Evolutionary conservation across 1,140 invertebrate species (phyloP).

Genomic region (Eciton burchellii): DNA sequence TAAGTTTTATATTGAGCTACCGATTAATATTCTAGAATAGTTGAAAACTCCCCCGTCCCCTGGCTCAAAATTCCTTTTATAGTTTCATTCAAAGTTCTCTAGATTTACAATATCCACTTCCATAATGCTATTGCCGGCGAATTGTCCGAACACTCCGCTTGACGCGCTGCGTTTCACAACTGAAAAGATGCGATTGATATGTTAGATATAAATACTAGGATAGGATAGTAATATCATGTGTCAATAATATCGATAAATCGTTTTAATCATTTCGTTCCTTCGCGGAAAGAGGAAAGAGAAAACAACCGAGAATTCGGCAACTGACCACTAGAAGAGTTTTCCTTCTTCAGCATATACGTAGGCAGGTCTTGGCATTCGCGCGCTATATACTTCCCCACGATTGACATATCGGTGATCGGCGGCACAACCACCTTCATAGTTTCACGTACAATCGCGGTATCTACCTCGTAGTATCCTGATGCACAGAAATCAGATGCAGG

Average conservation of each 20-base stretch:
- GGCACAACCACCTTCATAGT: slow-evolving; percentile 92
- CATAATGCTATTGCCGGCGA: slow-evolving; percentile 90
- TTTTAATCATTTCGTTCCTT: no score
- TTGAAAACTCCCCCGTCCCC: slow-evolving; percentile 60
- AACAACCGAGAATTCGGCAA: slow-evolving; percentile 48
- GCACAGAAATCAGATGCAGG: slow-evolving; percentile 7
- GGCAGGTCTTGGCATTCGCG: slow-evolving; percentile 90
- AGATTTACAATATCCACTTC: slow-evolving; percentile 91
- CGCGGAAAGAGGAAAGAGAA: no score
- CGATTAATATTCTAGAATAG: slow-evolving; percentile 72
- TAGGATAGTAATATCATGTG: no score
- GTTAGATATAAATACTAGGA: no score
- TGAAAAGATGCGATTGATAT: slow-evolving; percentile 82
- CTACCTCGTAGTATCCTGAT: slow-evolving; percentile 93
- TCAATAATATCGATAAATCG: no score
- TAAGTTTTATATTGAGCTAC: slow-evolving; percentile 73
- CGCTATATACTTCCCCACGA: slow-evolving; percentile 90
- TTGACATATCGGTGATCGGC: slow-evolving; percentile 88
- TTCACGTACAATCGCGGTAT: slow-evolving; percentile 91
- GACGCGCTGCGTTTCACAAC: slow-evolving; percentile 90
- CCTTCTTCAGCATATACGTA: slow-evolving; percentile 91
- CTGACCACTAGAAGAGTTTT: slow-evolving; percentile 77
- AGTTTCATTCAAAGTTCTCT: slow-evolving; percentile 64
- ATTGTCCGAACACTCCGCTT: slow-evolving; percentile 89
- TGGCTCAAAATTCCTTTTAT: slow-evolving; percentile 71